Base-by-base conservation (phyloP, 1,140 invertebrate species). In the Drosophila biarmipes region DNA sequence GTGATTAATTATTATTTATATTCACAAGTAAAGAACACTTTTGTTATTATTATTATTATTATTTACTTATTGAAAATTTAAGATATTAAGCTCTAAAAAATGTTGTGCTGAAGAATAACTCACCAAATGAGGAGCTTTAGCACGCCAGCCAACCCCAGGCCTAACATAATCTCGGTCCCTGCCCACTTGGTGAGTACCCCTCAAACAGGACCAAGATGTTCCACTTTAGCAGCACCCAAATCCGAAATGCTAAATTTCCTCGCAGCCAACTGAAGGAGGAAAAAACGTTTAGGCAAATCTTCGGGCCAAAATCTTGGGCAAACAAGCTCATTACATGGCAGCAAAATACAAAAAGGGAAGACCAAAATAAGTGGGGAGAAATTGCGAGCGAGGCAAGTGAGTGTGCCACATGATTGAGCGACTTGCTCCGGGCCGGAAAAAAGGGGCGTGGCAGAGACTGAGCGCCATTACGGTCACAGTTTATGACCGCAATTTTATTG, bases 401-500 rank as follows among this genome's bases (percentile, higher is more conserved):
- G 51, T 62, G 48, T 66, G 79, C 78, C 78, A 52, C 78, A 64
- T 85, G 77, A 78, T 81, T 86, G 73, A 82, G 80, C 76, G 61
- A 80, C 78, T 75, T 21, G 37, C 35, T 31, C 0, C 27, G 7
- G 17, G 53, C 43, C 19, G 2, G 17, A 43, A 43, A 17, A 49
- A 51, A 21, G 73, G 37, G 82, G 78, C 78, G 68, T 81, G 78
- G 62, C 79, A 66, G n/a, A 48, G 43, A 27, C 71, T 48, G 43
- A 43, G 43, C 55, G 31, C 40, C 58, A 55, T 74, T 82, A 54
- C 34, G 75, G 75, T 55, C 69, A 54, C 66, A 69, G 66, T 87
- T 87, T 87, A 87, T 89, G 79, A 71, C 62, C 84, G 75, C 79
- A 61, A 89, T 87, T 87, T 87, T 87, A 87, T 87, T 87, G 84